These are phyloP conservation scores for Dicranocentrus wangi DNA, from an alignment of 2,888 invertebrate species.

Conservation along the genomic window DNA sequence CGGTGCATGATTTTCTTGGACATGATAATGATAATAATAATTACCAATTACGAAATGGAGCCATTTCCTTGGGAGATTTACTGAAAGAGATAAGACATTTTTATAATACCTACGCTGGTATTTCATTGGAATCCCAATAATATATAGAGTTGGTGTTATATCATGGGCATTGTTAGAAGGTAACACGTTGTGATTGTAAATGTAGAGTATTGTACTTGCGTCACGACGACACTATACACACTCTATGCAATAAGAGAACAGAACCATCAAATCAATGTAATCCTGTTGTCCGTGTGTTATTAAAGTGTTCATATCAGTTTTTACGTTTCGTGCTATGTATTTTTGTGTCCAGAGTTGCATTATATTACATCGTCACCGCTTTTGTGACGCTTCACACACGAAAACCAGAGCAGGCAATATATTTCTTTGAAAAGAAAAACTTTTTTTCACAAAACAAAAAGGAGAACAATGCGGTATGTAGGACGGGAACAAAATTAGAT, in stretches of 20 bases:
- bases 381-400: constrained; percentile 7
- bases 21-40: constrained; percentile 62
- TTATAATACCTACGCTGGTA: constrained; percentile 40
- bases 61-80: constrained; percentile 58
- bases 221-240: constrained; percentile 45
- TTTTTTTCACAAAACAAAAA: constrained; percentile 22
- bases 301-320: neutral
- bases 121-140: constrained; percentile 53
- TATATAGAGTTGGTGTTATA: constrained; percentile 18
- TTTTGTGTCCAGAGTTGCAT: constrained; percentile 23
- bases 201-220: constrained; percentile 53
- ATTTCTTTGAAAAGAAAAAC: constrained; percentile 6
- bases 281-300: neutral
- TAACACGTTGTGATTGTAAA: constrained; percentile 34
- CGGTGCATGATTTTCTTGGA: constrained; percentile 58
- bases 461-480: constrained; percentile 24
- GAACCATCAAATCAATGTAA: too few species aligned
- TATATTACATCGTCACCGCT: constrained; percentile 8
- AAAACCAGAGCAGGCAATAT: constrained; percentile 21
- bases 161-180: constrained; percentile 25
- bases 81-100: constrained; percentile 59
- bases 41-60: constrained; percentile 62
- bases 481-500: constrained; percentile 22
- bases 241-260: neutral
- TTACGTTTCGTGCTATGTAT: neutral